phyloP scores from a whole-genome alignment of 35 echinoderm and acorn worm species.

The Ophioderma brevispina region DNA sequence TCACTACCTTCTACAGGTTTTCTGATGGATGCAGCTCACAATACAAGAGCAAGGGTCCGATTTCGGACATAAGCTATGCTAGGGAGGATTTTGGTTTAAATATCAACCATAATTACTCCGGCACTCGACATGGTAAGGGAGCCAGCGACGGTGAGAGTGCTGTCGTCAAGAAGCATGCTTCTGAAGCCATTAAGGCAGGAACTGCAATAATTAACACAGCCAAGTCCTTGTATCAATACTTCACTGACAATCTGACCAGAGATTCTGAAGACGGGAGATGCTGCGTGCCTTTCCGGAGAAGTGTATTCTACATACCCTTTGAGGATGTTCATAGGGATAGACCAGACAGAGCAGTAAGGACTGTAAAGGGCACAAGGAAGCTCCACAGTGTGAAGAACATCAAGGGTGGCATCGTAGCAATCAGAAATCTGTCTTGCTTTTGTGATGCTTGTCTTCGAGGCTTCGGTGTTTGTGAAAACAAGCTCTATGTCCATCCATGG shows the following conservation, averaged over 20 bases:
- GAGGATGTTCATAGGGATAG: slow-evolving; percentile 39
- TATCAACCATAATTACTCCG: slow-evolving; percentile 67
- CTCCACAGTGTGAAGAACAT: slow-evolving; percentile 53
- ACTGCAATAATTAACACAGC: slow-evolving; percentile 36
- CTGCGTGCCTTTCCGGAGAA: slow-evolving; percentile 60
- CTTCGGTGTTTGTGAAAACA: not conserved
- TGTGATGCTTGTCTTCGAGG: slow-evolving; percentile 52
- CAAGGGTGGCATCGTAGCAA: slow-evolving; percentile 21
- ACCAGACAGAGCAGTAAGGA: slow-evolving; percentile 43
- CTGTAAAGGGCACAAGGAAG: slow-evolving; percentile 69
- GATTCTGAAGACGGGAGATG: not conserved
- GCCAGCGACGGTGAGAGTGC: slow-evolving; percentile 81
- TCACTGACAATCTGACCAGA: no score
- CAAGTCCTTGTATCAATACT: slow-evolving; percentile 37
- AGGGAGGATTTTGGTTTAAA: slow-evolving; percentile 52
- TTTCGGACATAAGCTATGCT: slow-evolving; percentile 69
- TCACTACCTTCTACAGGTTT: slow-evolving; percentile 51
- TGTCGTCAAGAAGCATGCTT: slow-evolving; percentile 56
- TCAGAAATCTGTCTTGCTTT: slow-evolving; percentile 69
- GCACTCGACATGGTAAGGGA: slow-evolving; percentile 78
- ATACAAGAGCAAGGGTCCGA: slow-evolving; percentile 78
- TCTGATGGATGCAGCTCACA: slow-evolving; percentile 73
- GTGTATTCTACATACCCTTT: slow-evolving; percentile 49
- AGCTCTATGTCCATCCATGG: not conserved
- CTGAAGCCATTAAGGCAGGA: slow-evolving; percentile 60